phyloP scores from a whole-genome alignment of 2,113 vertebrate species.

The Hepsetus odoe region DNA sequence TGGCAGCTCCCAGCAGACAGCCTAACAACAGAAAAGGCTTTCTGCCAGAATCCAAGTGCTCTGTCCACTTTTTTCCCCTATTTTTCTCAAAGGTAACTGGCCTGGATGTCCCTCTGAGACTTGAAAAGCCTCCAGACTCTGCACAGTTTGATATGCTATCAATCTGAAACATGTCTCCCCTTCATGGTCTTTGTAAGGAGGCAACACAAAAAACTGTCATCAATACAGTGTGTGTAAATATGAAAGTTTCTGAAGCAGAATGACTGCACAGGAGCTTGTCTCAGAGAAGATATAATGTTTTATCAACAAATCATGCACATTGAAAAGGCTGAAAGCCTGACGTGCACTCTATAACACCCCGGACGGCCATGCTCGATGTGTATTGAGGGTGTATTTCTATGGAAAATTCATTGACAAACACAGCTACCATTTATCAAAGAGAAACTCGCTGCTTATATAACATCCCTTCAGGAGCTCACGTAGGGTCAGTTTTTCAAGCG shows the following conservation, averaged over 20 bases:
- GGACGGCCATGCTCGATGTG: conserved; percentile 2
- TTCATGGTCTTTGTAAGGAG: conserved; percentile 30
- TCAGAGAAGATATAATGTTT: conserved; percentile 24
- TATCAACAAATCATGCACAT: conserved; percentile 29
- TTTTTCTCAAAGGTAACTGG: conserved; percentile 41
- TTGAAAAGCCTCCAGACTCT: conserved; percentile 25
- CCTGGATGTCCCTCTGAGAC: conserved; percentile 48
- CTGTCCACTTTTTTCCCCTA: conserved; percentile 45
- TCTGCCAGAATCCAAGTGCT: conserved; percentile 58
- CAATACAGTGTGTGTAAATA: conserved; percentile 34
- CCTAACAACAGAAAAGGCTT: conserved; percentile 63
- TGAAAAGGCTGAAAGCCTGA: conserved; percentile 6
- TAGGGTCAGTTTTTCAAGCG: neutral
- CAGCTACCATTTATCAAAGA: conserved; percentile 10
- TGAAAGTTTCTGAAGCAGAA: conserved; percentile 11
- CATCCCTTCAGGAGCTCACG: neutral
- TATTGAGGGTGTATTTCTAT: conserved; percentile 14
- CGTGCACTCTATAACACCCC: conserved; percentile 1
- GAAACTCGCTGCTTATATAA: neutral
- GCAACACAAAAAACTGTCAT: conserved; percentile 22
- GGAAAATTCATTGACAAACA: neutral
- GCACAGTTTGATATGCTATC: conserved; percentile 41
- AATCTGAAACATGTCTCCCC: conserved; percentile 40
- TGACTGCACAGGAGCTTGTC: conserved; percentile 10
- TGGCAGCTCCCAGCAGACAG: conserved; percentile 50